These are phyloP conservation scores for Hippoglossus stenolepis DNA, from an alignment of 2,113 vertebrate species.

Conservation along the genomic window DNA sequence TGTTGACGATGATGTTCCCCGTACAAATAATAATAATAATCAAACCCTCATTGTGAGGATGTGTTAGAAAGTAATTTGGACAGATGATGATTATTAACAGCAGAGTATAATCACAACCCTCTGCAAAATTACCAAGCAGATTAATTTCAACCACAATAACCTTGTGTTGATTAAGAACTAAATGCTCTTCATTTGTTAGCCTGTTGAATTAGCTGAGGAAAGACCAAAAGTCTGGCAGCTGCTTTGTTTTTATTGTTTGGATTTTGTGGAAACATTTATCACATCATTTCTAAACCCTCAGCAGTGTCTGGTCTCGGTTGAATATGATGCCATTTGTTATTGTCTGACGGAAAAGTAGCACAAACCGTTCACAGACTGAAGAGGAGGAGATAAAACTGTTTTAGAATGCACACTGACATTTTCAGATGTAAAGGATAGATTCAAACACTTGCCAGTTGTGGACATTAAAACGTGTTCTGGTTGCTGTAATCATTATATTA, in stretches of 20 bases:
- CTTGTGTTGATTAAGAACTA: too few species aligned
- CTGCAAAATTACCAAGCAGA: too few species aligned
- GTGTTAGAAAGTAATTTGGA: conserved; percentile 6
- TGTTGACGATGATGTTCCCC: neutral
- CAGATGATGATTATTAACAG: neutral
- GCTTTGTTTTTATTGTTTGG: neutral
- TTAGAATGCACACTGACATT: too few species aligned
- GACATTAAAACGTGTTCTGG: neutral
- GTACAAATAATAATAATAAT: neutral
- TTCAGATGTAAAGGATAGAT: neutral
- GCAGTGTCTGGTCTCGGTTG: neutral
- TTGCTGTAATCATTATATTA: neutral
- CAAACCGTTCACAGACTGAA: neutral
- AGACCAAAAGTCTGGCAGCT: conserved; percentile 5
- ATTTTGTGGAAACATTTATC: neutral
- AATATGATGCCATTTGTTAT: neutral
- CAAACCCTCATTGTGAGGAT: neutral
- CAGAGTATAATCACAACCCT: conserved; percentile 13
- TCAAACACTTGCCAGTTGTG: neutral
- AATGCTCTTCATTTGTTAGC: neutral
- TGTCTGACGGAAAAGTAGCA: too few species aligned
- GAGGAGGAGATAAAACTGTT: neutral
- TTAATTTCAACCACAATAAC: too few species aligned
- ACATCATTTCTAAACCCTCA: neutral
- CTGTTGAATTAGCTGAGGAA: conserved; percentile 14